These are phyloP conservation scores for Caenorhabditis afra DNA, from an alignment of 2,888 invertebrate species.

Conservation along the genomic window DNA sequence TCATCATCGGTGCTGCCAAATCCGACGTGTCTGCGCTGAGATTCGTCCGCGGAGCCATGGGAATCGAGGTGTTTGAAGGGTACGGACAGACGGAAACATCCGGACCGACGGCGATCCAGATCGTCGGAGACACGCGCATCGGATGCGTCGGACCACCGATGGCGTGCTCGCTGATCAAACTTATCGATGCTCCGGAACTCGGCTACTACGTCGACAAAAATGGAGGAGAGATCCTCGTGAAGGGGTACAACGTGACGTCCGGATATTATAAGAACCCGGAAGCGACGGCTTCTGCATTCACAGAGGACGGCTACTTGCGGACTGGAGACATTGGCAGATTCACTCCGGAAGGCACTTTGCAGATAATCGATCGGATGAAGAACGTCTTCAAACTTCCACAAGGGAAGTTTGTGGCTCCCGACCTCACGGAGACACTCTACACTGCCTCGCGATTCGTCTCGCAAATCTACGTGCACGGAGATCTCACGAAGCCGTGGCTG, in stretches of 20 bases:
- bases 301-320: slow-evolving; percentile 69
- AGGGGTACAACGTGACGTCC: slow-evolving; percentile 50
- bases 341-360: slow-evolving; percentile 70
- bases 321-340: slow-evolving; percentile 76
- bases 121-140: slow-evolving; percentile 41
- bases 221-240: slow-evolving; percentile 55
- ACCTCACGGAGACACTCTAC: slow-evolving; percentile 51
- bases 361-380: slow-evolving; percentile 70
- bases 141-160: slow-evolving; percentile 51
- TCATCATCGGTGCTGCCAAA: slow-evolving; percentile 57
- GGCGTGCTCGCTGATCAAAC: slow-evolving; percentile 37
- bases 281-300: slow-evolving; percentile 43
- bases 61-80: slow-evolving; percentile 50
- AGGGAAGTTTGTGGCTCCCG: slow-evolving; percentile 61
- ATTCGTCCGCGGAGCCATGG: slow-evolving; percentile 53
- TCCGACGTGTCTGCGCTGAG: slow-evolving; percentile 22
- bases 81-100: slow-evolving; percentile 60
- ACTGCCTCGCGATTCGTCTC: slow-evolving; percentile 49
- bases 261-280: slow-evolving; percentile 60
- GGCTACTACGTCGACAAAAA: slow-evolving; percentile 55
- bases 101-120: slow-evolving; percentile 43
- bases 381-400: slow-evolving; percentile 76
- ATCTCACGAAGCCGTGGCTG: slow-evolving; percentile 49
- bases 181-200: slow-evolving; percentile 55
- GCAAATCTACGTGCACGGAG: slow-evolving; percentile 59